Base-by-base conservation (phyloP, 2,113 vertebrate species). In the Chrysemys picta region DNA sequence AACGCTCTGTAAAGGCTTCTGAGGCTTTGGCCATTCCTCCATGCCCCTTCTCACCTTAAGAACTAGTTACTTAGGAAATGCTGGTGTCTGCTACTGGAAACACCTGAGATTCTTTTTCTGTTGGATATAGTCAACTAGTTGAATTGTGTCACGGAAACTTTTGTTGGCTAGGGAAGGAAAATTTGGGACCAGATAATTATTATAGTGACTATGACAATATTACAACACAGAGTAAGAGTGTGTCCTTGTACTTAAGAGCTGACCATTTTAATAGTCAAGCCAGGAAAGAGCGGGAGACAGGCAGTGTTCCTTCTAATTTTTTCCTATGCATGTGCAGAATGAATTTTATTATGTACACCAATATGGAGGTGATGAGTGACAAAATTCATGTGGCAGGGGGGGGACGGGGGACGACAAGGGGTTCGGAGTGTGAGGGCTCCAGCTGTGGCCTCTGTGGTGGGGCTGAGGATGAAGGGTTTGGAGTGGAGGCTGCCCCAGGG, bases 231-330 rank as follows among this genome's bases (percentile, higher is more conserved):
- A 10, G 10, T 31, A 62, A 35, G 31, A 38, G 4, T 10, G n/a
- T 72, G 35, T 72, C n/a, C n/a, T 72, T 72, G 65, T 10, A 72
- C n/a, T 72, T 21, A 62, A 14, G 49, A 88, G 2, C 2, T 89
- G 53, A 84, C 8, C 22, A 5, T 14, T 16, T 47, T 29, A 89
- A 78, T 0, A 1, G 24, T 14, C 49, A 75, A 78, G 35, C 45
- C 0, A 0, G 2, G 5, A 12, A 10, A 56, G 8, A 80, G 72
- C 21, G 47, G 85, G 25, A 80, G 31, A 38, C n/a, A 22, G n/a
- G n/a, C 8, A 31, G 53, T 54, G 53, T 54, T 54, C 53, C 53
- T 21, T 54, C 53, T 54, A 54, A 8, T 9, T 54, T 54, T 22
- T 54, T 19, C 53, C 53, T 21, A 54, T 2, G 53, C 53, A 22